Evolutionary conservation across 2,888 invertebrate genomes (phyloP), one percentile per base, ranked within the genome.

Genomic region (Athalia rosae): DNA sequence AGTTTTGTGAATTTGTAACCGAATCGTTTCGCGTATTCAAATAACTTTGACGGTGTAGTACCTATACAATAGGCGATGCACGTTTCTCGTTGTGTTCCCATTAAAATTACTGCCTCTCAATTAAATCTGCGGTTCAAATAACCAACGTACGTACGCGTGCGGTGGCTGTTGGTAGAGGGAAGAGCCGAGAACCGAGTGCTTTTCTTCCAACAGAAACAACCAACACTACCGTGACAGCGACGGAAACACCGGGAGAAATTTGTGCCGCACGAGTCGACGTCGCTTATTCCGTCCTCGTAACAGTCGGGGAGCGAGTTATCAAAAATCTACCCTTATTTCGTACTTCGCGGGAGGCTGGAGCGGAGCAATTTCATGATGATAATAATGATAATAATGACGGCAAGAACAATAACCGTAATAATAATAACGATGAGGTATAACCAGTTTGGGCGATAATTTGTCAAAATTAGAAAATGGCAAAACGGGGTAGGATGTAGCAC

Each of bases 81-180:
- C n/a, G 45, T 58, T 71, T 45, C 58, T 71, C 71, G 50, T 50
- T 50, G 28, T 28, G 48, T 50, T 48, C 8, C 50, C 67, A 48
- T 67, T 53, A 53, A 48, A 67, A 67, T 67, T 67, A 50, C 50
- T 67, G 48, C 67, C 67, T 50, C 67, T 67, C 67, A 67, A 53
- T 67, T 67, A 67, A 67, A 45, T 67, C 67, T 28, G 28, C 28
- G 28, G 28, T 28, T 28, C 28, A 28, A 28, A 28, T 28, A 28
- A 28, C 28, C 28, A 28, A 28, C 28, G 28, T 28, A 2, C n/a
- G n/a, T n/a, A n/a, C n/a, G n/a, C 28, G 28, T 28, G 28, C 28
- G 28, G 28, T 2, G 28, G 28, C 28, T 28, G 28, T 28, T 28
- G 28, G 28, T 28, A 28, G 28, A 28, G 2, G 28, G 28, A 28